A percentile compares a stretch with the other conserved stretches of the same genome.
phyloP scores from a whole-genome alignment of 2,797 vertebrate species.

The Pipistrellus pipistrellus region DNA sequence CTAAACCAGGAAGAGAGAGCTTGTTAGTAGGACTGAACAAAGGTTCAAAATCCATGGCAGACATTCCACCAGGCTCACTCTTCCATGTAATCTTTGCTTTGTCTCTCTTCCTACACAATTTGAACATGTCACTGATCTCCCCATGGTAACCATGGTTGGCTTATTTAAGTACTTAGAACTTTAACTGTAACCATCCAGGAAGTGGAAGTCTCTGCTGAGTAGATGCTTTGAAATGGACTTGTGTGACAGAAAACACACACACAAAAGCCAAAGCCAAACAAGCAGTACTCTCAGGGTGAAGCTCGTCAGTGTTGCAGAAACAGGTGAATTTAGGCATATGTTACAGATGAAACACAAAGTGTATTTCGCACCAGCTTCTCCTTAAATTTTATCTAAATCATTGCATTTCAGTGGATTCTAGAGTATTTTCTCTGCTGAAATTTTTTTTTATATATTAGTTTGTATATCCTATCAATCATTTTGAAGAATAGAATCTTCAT shows the following conservation, averaged over 20 bases:
- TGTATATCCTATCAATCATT: not conserved
- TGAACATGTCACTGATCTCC: not conserved
- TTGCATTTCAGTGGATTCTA: conserved; percentile 1
- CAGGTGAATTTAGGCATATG: not conserved
- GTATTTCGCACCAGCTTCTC: not conserved
- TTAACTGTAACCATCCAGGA: not conserved
- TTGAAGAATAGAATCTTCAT: not conserved
- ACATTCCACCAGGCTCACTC: not conserved
- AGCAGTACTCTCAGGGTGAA: not conserved
- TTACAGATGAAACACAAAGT: not conserved
- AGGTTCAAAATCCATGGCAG: not conserved
- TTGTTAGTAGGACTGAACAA: not conserved
- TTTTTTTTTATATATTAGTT: not conserved
- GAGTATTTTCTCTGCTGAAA: not conserved
- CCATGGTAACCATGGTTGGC: not conserved
- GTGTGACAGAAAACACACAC: not conserved
- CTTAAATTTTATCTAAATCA: not conserved
- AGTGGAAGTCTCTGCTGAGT: not conserved
- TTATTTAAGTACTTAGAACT: not conserved
- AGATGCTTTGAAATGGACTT: not conserved
- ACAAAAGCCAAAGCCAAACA: not conserved
- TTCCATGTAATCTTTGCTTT: not conserved
- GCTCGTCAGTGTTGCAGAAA: not conserved
- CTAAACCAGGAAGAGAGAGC: not conserved
- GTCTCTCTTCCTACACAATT: not conserved